Evolutionary conservation across 1,140 invertebrate genomes (phyloP).

Genomic region (Popillia japonica): DNA sequence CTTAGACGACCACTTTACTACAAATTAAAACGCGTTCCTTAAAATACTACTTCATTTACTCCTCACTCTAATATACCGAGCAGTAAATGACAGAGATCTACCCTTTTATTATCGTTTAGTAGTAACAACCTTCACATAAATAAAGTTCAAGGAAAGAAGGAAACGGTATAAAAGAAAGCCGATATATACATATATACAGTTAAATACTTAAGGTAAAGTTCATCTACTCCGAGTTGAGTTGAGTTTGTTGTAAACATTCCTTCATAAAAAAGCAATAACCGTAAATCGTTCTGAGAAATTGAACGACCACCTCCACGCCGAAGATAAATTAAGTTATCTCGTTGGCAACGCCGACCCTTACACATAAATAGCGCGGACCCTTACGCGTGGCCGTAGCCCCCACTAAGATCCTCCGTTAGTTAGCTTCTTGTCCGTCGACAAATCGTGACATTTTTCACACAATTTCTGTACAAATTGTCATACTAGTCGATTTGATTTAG

Average conservation of each 20-base stretch:
- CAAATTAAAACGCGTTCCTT: neutral
- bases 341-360: neutral
- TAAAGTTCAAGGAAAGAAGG: conserved; percentile 1
- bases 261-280: conserved; percentile 19
- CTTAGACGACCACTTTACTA: no score
- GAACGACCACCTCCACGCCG: neutral
- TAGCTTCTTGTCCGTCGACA: no score
- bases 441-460: no score
- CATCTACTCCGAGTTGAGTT: neutral
- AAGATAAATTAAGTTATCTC: conserved; percentile 11
- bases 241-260: conserved; percentile 18
- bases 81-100: neutral
- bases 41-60: neutral
- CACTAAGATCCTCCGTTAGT: neutral
- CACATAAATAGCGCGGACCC: neutral
- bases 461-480: no score
- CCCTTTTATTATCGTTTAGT: neutral
- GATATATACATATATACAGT: neutral
- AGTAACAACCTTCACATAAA: neutral
- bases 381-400: neutral
- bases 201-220: neutral
- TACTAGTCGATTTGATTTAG: no score
- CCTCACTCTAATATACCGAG: neutral
- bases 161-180: neutral
- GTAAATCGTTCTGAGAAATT: conserved; percentile 15